A percentile compares a stretch with the other conserved stretches of the same genome.
phyloP scores from a whole-genome alignment of 2,888 invertebrate species.

The Coleophora deauratella region DNA sequence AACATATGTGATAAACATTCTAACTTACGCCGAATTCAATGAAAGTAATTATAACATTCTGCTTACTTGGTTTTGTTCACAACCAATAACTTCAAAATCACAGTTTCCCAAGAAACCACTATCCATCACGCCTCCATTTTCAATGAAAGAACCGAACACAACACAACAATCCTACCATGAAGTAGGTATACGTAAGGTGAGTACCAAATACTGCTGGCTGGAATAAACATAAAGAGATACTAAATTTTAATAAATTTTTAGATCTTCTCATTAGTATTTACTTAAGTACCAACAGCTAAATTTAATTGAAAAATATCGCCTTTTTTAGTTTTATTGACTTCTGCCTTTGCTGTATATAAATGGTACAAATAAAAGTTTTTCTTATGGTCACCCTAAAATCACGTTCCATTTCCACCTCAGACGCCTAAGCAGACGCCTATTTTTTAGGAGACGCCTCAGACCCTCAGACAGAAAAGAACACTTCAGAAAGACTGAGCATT shows the following conservation, averaged over 20 bases:
- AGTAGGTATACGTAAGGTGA: constrained; percentile 27
- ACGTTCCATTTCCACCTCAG: not conserved
- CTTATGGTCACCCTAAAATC: not conserved
- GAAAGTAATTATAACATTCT: constrained; percentile 27
- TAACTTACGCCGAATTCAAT: constrained; percentile 41
- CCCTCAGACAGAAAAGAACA: no score
- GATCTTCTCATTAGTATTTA: no score
- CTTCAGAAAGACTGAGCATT: no score
- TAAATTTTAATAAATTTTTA: no score
- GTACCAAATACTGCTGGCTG: constrained; percentile 22
- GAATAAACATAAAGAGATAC: not conserved
- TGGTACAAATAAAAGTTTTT: no score
- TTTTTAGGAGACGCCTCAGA: no score
- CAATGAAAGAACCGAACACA: constrained; percentile 72
- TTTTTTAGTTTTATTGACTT: no score
- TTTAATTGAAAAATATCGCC: no score
- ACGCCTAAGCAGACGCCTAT: no score
- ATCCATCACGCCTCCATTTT: constrained; percentile 69
- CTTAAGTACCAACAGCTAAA: no score
- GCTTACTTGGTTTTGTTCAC: constrained; percentile 48
- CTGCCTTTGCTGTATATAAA: no score
- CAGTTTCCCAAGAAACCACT: constrained; percentile 53
- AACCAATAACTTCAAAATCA: constrained; percentile 60
- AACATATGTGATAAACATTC: constrained; percentile 27
- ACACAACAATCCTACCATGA: constrained; percentile 29